phyloP scores from a whole-genome alignment of 2,113 vertebrate species.

The Chinchilla lanigera region DNA sequence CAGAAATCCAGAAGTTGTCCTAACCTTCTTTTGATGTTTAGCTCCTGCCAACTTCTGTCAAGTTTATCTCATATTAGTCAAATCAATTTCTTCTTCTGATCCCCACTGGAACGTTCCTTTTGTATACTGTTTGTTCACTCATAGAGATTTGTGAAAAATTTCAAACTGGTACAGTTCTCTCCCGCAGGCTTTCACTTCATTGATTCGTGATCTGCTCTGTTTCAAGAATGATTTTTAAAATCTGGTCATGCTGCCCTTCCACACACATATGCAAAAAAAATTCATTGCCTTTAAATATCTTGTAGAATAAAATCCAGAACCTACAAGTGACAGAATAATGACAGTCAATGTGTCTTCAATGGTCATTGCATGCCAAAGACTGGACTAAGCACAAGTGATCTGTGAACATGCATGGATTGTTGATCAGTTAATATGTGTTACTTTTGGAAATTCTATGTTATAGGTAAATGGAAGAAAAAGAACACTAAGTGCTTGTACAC shows the following conservation, averaged over 20 bases:
- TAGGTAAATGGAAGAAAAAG: not conserved
- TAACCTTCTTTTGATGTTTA: not conserved
- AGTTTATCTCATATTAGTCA: not conserved
- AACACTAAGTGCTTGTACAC: not conserved
- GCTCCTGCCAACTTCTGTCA: not conserved
- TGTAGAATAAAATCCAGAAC: not conserved
- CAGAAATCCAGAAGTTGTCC: not conserved
- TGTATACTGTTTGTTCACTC: not conserved
- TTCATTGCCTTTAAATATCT: not conserved
- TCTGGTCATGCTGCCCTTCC: not conserved
- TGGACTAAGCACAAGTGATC: not conserved
- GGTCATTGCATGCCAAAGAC: not conserved
- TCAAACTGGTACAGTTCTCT: not conserved
- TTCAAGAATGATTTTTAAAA: constrained; percentile 39
- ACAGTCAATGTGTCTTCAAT: not conserved
- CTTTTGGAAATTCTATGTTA: not conserved
- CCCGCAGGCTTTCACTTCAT: not conserved
- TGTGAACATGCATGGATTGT: not conserved
- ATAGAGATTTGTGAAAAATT: not conserved
- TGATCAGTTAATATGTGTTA: not conserved
- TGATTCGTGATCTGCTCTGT: not conserved
- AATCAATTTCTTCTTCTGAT: not conserved
- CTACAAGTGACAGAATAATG: not conserved
- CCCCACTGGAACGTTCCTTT: not conserved
- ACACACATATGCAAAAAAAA: not conserved